Percentiles rank a stretch among this genome's conserved stretches.
phyloP scores from a whole-genome alignment of 2,888 invertebrate genomes.

The Pantelozetes paolii region DNA sequence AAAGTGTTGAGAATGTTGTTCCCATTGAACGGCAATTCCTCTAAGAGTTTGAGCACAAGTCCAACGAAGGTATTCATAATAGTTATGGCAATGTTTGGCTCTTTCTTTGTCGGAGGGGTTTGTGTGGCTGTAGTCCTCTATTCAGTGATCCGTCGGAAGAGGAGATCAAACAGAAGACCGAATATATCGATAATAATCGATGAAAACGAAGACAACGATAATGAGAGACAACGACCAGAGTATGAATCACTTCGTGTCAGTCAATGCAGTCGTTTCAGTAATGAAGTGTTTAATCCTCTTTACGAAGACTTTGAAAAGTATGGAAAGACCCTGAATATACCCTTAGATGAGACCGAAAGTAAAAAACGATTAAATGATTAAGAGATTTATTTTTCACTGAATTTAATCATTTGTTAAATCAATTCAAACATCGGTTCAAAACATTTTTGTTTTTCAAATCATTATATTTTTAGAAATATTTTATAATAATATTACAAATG shows the following conservation, averaged over 20 bases:
- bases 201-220: not conserved
- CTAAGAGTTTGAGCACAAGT: not conserved
- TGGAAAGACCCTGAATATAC: not conserved
- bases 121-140: not conserved
- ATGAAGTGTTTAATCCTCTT: constrained; percentile 6
- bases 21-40: too few species aligned
- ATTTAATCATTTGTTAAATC: too few species aligned
- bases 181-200: not conserved
- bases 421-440: too few species aligned
- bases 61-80: not conserved
- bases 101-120: not conserved
- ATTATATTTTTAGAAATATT: too few species aligned
- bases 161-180: not conserved
- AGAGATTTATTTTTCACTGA: too few species aligned
- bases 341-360: not conserved
- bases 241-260: not conserved
- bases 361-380: too few species aligned
- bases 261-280: constrained; percentile 7
- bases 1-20: too few species aligned
- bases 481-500: too few species aligned
- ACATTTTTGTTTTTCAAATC: too few species aligned
- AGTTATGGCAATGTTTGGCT: constrained; percentile 13
- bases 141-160: not conserved
- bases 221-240: not conserved
- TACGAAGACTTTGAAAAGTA: constrained; percentile 6